Evolutionary conservation across 2,113 vertebrate species (phyloP), one percentile per base, ranked within the genome.

Genomic region (Zosterops borbonicus): DNA sequence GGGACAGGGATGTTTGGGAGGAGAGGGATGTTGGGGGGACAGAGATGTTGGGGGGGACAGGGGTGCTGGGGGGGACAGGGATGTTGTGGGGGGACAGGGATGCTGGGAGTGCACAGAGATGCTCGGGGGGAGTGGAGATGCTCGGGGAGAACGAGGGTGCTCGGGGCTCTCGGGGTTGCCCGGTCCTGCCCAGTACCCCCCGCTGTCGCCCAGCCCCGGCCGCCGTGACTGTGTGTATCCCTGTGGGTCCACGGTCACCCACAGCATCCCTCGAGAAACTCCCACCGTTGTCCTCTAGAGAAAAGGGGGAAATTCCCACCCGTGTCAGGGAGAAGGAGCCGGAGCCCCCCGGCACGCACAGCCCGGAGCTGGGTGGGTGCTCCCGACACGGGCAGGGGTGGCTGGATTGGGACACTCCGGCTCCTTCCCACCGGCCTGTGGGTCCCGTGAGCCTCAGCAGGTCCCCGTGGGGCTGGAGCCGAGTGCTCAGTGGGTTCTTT

Each of bases 391-490:
- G 59, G 53, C 6, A 2, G 21, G 16, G 16, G 18, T 3, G 12
- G 28, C 21, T 35, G 20, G 5, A 3, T 7, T 44, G 11, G 42
- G 92, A 68, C 35, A 11, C 5, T 4, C 49, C 3, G 55, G 2
- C 65, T 82, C 79, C 55, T 84, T 88, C 87, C 74, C 79, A n/a
- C 23, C 14, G 16, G 55, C 24, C 70, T 2, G 3, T 5, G 5
- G 47, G 68, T 73, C 91, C 47, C 63, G 41, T 94, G 95, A 69
- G 73, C 11, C 52, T 92, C 91, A 90, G 64, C 64, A 28, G 86
- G 47, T 69, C 78, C 42, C 63, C 5, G 10, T 6, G 35, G 68
- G 67, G 37, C 58, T 10, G 39, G 33, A 0, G 47, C 53, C 6
- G 41, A 19, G 16, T 5, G 15, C 58, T 96, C 75, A 91, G 94